Evolutionary conservation across 2,888 invertebrate species (phyloP), one percentile per base, ranked within the genome.

Genomic region (Heptascelio sp.): DNA sequence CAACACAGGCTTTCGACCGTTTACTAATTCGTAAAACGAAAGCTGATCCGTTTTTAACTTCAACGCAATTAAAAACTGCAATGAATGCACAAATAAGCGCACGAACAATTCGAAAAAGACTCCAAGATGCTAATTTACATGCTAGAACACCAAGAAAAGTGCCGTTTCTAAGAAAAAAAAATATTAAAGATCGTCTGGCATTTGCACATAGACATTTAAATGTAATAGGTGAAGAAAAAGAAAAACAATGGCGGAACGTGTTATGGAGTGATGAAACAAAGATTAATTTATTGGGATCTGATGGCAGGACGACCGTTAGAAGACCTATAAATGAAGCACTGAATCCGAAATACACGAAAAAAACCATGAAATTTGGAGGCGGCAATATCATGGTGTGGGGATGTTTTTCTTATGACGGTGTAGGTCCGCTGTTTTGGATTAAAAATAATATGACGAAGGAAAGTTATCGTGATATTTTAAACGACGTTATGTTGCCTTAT

Each of bases 361-460:
- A 65, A 23, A 68, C 60, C 26, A 40, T 77, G 40, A 70, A 77
- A 53, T 62, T 77, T 70, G 34, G 62, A 40, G 53, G 57, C 5
- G 43, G 62, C 23, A 70, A 77, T 26, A 62, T 62, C 37, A 62
- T 62, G 62, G 62, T 30, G 4, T 62, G 30, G 62, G 30, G 30
- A 62, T 37, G 30, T 37, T 62, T 30, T 37, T 62, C 62, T 37
- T 62, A 62, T 30, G 19, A 62, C 30, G 62, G 62, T 19, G 62
- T 62, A 34, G 37, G 62, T 30, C 62, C 62, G 34, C 9, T 62
- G 37, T 37, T 59, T 26, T 62, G 21, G 62, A 62, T 37, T 62
- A 26, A 26, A 62, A 34, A 59, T 11, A 62, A 62, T 37, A 46
- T 46, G 46, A 46, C 13, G 46, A 46, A 46, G 46, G 46, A 46